A percentile compares a stretch with the other conserved stretches of the same genome.
Conservation (phyloP, 92 coral and sea anemone genomes). For the Palythoa grandis region DNA sequence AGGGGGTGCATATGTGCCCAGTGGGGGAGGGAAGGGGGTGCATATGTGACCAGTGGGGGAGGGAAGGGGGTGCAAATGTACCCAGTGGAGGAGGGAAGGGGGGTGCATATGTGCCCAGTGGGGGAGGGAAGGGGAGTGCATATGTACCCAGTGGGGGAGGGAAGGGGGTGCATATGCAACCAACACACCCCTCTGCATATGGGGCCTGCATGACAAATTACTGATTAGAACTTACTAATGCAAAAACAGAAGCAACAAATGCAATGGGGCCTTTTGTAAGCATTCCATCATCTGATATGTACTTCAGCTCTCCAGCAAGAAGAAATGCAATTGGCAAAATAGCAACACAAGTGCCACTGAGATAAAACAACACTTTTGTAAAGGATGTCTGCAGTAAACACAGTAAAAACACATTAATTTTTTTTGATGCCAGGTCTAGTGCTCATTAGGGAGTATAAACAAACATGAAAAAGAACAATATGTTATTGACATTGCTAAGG, state of each 20-base stretch:
- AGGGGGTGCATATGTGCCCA: too few species aligned
- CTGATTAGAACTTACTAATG: conserved; percentile 3
- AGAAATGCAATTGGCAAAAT: conserved; percentile 18
- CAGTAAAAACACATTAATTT: not conserved
- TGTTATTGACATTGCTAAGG: too few species aligned
- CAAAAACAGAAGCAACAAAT: not conserved
- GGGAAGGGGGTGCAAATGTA: too few species aligned
- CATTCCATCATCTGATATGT: not conserved
- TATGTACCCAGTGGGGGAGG: too few species aligned
- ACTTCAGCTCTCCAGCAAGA: conserved; percentile 26
- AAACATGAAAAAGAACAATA: not conserved
- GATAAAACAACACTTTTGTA: conserved; percentile 3
- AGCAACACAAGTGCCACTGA: conserved; percentile 12
- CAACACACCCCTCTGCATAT: too few species aligned
- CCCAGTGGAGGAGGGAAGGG: too few species aligned
- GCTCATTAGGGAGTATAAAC: not conserved
- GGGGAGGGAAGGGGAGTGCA: too few species aligned
- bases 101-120: too few species aligned
- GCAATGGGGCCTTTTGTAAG: not conserved
- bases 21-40: too few species aligned
- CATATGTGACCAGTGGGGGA: too few species aligned
- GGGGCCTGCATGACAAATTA: not conserved
- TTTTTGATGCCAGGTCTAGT: not conserved
- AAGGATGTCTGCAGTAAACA: conserved; percentile 21
- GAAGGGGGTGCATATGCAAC: too few species aligned